Evolutionary conservation across 2,113 vertebrate genomes (phyloP), one percentile per base, ranked within the genome.

Genomic region (Bujurquina vittata): DNA sequence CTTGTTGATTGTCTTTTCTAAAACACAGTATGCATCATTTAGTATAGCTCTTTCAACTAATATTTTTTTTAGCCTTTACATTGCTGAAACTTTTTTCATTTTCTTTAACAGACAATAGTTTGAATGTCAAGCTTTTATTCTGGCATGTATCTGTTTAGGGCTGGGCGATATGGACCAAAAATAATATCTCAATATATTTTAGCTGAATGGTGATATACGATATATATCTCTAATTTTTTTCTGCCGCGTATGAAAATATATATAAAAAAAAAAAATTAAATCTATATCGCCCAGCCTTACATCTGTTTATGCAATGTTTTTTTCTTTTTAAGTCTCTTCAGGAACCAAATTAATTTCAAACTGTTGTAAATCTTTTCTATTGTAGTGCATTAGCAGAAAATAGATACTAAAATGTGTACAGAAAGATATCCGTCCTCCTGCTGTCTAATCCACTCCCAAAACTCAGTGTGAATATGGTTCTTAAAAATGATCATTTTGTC

Each of bases 261-360:
- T 26, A 2, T 2, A 26, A 26, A 26, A 26, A 26, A 26, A 26
- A 26, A 26, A 26, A 2, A 26, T 26, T 26, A 26, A 2, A 26
- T 26, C 2, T 26, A 26, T 26, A 26, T 26, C 26, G 26, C 26
- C 26, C 26, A 26, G 26, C 26, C 26, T 3, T 26, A 26, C 26
- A 26, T 26, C 26, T 26, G 43, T 72, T 91, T 74, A 84, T 84
- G 83, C 81, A 84, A 81, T 37, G 23, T 18, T 84, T 1, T 84
- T 81, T 4, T 69, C 2, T 74, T 65, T 52, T 26, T 10, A 35
- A 35, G 33, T 35, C 43, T 73, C 31, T 20, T 46, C 33, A 75
- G 5, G 31, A 17, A 43, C 65, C 0, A 11, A 8, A 52, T 54
- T 18, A 56, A 65, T 1, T 46, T 60, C 5, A 20, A 31, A 26